Evolutionary conservation across 2,113 vertebrate genomes (phyloP), one percentile per base, ranked within the genome.

Genomic region (Ctenodactylus gundi): DNA sequence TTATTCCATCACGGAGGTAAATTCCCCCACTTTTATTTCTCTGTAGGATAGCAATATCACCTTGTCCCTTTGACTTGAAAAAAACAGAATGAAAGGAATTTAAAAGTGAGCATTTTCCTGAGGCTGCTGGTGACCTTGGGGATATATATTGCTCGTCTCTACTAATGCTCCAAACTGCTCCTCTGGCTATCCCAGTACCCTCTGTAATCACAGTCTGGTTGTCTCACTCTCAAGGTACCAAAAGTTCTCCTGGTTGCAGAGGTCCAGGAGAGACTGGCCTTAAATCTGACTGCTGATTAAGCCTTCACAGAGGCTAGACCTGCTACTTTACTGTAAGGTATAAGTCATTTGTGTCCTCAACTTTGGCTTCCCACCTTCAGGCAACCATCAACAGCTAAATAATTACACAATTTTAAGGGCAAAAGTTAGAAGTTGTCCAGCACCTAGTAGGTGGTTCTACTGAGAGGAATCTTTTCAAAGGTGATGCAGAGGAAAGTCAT

Each of bases 1-100:
- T 97, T 95, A 82, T 88, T 96, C 85, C 58, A 4, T 39, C 18
- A 78, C 93, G 34, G 57, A 27, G 49, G 77, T 31, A 58, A 97
- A 91, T 4, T 82, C 4, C 39, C 64, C 0, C 1, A 80, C 49
- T 17, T 85, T 41, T 44, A 6, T 58, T 83, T 93, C 88, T 85
- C 57, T 41, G 93, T 18, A 49, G 85, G 9, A 36, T 5, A 25
- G 25, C 0, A 2, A 46, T 1, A 94, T 68, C 23, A 15, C 55
- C 20, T 7, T 27, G 70, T n/a, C 95, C 73, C 94, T 93, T 60
- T n/a, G 68, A 83, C 41, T 27, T 36, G 55, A 87, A 39, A 77
- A 80, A 82, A 39, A 94, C 29, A 60, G 2, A 55, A 83, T 0
- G 90, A 2, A 90, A 93, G 72, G 44, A 67, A 44, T 64, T 57